Percentiles rank a stretch among this genome's conserved stretches.
Evolutionary conservation across 2,113 vertebrate species (phyloP).

Genomic region (Notechis scutatus): DNA sequence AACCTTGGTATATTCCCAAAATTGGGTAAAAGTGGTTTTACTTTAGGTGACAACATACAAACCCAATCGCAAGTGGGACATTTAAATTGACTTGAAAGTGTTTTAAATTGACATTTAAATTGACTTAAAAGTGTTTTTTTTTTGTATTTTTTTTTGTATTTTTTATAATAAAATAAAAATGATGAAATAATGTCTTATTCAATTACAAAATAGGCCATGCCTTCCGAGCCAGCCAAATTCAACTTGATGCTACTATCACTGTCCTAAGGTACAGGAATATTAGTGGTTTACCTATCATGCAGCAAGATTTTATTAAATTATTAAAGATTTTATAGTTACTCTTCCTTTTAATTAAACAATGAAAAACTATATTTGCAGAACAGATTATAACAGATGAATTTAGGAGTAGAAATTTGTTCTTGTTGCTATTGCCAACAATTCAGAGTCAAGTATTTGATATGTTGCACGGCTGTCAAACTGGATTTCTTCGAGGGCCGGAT

Average conservation of each 20-base stretch:
- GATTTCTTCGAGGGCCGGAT: too few species aligned
- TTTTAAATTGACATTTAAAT: neutral
- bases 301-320: neutral
- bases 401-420: neutral
- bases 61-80: neutral
- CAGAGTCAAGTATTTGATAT: too few species aligned
- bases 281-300: neutral
- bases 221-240: neutral
- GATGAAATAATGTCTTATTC: neutral
- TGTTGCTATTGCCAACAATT: neutral
- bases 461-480: too few species aligned
- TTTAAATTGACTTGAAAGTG: neutral
- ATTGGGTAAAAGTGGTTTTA: neutral
- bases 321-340: neutral
- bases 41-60: neutral
- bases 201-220: neutral
- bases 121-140: too few species aligned
- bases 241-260: neutral
- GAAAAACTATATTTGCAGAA: neutral
- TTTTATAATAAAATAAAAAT: too few species aligned
- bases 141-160: too few species aligned
- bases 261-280: neutral
- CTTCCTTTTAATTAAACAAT: neutral
- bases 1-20: neutral
- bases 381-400: neutral